Conservation (phyloP, 2,797 vertebrate genomes). For the Telmatherina bonti region DNA sequence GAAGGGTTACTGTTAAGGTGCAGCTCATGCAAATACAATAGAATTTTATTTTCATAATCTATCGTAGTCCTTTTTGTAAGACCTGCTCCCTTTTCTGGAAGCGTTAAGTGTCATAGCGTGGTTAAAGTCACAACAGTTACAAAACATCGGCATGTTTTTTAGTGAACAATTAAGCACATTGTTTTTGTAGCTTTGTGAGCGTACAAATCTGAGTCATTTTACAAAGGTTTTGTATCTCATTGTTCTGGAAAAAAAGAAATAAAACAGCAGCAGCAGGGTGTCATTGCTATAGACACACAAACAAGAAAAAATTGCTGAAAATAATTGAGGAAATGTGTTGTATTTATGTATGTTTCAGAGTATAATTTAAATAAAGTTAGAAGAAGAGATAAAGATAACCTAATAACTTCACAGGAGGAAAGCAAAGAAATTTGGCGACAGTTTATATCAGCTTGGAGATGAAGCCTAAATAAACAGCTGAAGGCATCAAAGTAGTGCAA, state of each 20-base stretch:
- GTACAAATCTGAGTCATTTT: too few species aligned
- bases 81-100: neutral
- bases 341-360: constrained; percentile 23
- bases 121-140: neutral
- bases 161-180: neutral
- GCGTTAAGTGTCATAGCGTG: neutral
- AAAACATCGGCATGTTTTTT: neutral
- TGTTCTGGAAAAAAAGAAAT: neutral
- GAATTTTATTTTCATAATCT: too few species aligned
- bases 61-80: neutral
- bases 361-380: constrained; percentile 16
- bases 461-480: constrained; percentile 66
- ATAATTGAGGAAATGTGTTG: constrained; percentile 28
- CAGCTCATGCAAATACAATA: too few species aligned
- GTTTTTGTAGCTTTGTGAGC: neutral
- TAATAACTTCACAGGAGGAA: constrained; percentile 22
- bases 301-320: constrained; percentile 30
- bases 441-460: constrained; percentile 51
- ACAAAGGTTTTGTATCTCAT: too few species aligned
- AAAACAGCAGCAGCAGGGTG: constrained; percentile 13
- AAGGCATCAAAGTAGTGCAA: constrained; percentile 68
- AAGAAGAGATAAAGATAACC: neutral
- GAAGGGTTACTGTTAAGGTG: too few species aligned
- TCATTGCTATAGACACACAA: constrained; percentile 26
- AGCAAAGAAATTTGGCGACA: constrained; percentile 56